A percentile compares a stretch with the other conserved stretches of the same genome.
phyloP scores from a whole-genome alignment of 2,888 invertebrate species.

The Cosmopolites sordidus region DNA sequence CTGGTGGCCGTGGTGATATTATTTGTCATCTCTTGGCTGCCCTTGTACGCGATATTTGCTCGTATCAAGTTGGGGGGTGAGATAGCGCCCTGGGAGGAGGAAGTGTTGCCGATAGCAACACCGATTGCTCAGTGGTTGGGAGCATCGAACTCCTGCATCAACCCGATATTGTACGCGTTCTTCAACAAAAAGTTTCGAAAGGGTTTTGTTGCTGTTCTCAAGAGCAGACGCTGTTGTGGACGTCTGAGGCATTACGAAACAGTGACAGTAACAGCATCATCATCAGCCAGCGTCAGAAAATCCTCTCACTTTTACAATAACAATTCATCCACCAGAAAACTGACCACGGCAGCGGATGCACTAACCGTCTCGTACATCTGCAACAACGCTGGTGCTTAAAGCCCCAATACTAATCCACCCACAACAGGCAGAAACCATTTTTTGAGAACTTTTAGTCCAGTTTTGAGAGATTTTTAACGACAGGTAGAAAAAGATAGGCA shows the following conservation, averaged over 20 bases:
- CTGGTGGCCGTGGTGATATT: constrained; percentile 85
- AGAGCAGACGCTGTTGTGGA: constrained; percentile 60
- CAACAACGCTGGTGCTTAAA: constrained; percentile 72
- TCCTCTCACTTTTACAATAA: constrained; percentile 79
- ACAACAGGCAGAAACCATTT: neutral
- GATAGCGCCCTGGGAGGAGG: constrained; percentile 73
- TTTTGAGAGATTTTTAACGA: neutral
- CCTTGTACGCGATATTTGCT: constrained; percentile 84
- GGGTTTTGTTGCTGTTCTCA: constrained; percentile 84
- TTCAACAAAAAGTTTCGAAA: constrained; percentile 91
- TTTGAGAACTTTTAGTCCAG: neutral
- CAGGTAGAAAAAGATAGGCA: neutral
- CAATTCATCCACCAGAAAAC: constrained; percentile 50
- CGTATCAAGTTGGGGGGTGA: constrained; percentile 78
- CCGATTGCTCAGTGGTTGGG: constrained; percentile 92
- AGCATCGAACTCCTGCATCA: constrained; percentile 91
- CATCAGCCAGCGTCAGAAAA: constrained; percentile 79
- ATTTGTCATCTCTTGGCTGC: constrained; percentile 92
- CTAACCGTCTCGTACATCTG: constrained; percentile 53
- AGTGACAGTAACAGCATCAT: constrained; percentile 73
- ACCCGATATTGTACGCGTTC: constrained; percentile 90
- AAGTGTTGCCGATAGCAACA: constrained; percentile 72
- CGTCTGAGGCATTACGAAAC: constrained; percentile 68
- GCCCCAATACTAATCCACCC: constrained; percentile 10
- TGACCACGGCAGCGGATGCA: constrained; percentile 44